Evolutionary conservation across 2,888 invertebrate genomes (phyloP).

Genomic region (Branchinecta sandiegonensis): DNA sequence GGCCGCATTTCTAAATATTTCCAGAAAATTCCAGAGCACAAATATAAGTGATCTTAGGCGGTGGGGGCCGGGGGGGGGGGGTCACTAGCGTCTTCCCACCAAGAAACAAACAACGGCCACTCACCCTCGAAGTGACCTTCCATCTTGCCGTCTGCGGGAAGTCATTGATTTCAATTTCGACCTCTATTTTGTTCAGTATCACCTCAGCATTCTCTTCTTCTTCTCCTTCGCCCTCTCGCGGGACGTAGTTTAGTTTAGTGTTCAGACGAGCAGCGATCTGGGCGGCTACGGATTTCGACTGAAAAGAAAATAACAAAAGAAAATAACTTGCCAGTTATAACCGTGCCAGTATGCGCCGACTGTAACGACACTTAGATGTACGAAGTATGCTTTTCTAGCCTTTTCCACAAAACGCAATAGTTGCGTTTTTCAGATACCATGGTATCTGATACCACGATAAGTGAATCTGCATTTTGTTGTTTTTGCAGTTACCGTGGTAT

Average conservation of each 20-base stretch:
- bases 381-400: too few species aligned
- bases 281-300: slow-evolving; percentile 86
- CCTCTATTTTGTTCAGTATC: slow-evolving; percentile 80
- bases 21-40: not conserved
- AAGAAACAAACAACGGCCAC: not conserved
- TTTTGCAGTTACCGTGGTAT: too few species aligned
- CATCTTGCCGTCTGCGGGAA: slow-evolving; percentile 98
- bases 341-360: too few species aligned
- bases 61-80: not conserved
- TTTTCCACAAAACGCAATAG: too few species aligned
- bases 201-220: slow-evolving; percentile 40
- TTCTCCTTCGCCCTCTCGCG: slow-evolving; percentile 57
- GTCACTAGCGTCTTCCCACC: not conserved
- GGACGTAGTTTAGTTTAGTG: slow-evolving; percentile 91
- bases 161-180: slow-evolving; percentile 98
- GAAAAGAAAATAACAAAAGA: slow-evolving; percentile 22
- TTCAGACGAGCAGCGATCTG: slow-evolving; percentile 93
- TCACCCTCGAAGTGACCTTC: slow-evolving; percentile 87
- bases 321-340: not conserved
- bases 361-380: too few species aligned
- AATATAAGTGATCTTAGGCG: not conserved
- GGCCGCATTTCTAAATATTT: too few species aligned
- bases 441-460: too few species aligned
- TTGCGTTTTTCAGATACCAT: too few species aligned
- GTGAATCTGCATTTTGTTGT: too few species aligned